These are phyloP conservation scores for Capromys pilorides DNA, from an alignment of 2,797 vertebrate genomes.

Conservation along the genomic window DNA sequence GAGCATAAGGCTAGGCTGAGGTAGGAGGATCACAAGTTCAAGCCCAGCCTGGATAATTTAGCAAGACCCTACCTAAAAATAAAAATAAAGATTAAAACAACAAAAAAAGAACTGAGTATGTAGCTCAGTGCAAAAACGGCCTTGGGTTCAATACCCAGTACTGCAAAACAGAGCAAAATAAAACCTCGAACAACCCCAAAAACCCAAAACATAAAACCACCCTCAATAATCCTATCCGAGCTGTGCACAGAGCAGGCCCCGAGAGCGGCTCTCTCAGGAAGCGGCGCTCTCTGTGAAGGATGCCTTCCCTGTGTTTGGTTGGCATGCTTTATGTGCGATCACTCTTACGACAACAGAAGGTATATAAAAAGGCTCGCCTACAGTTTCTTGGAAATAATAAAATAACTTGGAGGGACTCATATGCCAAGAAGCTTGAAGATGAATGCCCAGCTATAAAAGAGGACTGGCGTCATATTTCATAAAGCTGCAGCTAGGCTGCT, in stretches of 20 bases:
- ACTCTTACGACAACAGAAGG: conserved; percentile 69
- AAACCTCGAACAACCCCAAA: neutral
- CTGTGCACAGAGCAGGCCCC: neutral
- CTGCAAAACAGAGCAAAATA: neutral
- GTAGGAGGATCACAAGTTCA: neutral
- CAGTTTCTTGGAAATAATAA: conserved; percentile 78
- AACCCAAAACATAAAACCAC: neutral
- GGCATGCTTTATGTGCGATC: conserved; percentile 72
- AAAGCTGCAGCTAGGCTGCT: conserved; percentile 46
- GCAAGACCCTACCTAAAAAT: neutral
- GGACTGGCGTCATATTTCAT: conserved; percentile 50
- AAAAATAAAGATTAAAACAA: neutral
- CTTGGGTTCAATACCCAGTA: neutral
- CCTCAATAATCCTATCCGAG: neutral
- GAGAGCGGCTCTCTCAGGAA: conserved; percentile 36
- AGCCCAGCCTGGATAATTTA: neutral
- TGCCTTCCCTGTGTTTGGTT: neutral
- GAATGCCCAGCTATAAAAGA: conserved; percentile 55
- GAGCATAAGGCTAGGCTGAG: neutral
- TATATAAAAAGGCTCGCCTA: conserved; percentile 68
- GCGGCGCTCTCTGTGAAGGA: neutral
- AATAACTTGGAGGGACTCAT: conserved; percentile 63
- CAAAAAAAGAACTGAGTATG: neutral
- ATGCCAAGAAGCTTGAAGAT: conserved; percentile 62
- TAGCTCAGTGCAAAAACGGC: neutral